Conservation (phyloP, 2,888 invertebrate species). For the Ptilodon capucinus region DNA sequence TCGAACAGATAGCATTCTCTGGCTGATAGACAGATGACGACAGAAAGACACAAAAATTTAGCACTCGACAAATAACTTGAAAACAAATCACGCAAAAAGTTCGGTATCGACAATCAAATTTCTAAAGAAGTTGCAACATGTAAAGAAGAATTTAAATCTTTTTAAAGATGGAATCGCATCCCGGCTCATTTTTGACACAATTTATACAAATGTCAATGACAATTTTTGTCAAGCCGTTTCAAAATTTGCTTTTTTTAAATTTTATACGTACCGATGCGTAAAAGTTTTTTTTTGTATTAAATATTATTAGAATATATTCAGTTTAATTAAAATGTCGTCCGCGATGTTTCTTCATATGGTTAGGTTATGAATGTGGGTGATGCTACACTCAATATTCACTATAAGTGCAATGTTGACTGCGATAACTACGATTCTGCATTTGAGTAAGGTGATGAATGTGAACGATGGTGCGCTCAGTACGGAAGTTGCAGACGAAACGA, state of each 20-base stretch:
- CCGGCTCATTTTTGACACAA: slow-evolving; percentile 5
- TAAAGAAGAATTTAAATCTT: slow-evolving; percentile 5
- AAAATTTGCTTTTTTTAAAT: slow-evolving; percentile 26
- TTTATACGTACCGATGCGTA: slow-evolving; percentile 21
- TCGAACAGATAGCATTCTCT: too few relatives aligned
- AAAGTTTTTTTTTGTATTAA: slow-evolving; percentile 5
- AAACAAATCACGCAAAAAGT: background rate
- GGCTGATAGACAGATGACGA: too few relatives aligned
- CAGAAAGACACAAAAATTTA: too few relatives aligned
- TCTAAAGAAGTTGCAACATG: background rate
- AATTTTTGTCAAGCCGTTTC: slow-evolving; percentile 26
- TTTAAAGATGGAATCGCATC: slow-evolving; percentile 13
- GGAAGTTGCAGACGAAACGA: slow-evolving; percentile 15
- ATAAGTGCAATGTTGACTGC: slow-evolving; percentile 32
- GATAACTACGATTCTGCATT: slow-evolving; percentile 29
- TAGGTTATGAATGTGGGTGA: background rate
- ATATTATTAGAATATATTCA: slow-evolving; percentile 22
- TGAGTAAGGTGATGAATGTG: slow-evolving; percentile 30
- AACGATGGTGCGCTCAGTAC: slow-evolving; percentile 21
- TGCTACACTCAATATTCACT: slow-evolving; percentile 28
- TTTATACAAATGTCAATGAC: slow-evolving; percentile 21
- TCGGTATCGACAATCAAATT: background rate
- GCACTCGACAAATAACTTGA: slow-evolving; percentile 8
- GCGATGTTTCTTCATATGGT: background rate
- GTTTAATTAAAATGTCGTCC: background rate